Evolutionary conservation across 2,113 vertebrate genomes (phyloP).

Genomic region (Oreotrochilus melanogaster): DNA sequence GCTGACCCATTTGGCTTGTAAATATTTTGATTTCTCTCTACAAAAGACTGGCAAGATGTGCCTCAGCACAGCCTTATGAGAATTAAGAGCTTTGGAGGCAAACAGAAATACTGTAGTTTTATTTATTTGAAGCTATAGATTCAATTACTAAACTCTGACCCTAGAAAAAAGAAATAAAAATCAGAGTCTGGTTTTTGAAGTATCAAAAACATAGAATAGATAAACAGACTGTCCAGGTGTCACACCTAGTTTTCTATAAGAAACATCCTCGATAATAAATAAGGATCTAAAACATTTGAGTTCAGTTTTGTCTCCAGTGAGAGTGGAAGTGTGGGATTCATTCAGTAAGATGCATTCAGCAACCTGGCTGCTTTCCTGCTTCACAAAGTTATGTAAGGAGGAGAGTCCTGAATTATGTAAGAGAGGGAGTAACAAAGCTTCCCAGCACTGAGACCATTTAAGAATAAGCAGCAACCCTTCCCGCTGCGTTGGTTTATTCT

Average conservation of each 20-base stretch:
- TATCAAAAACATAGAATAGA: not conserved
- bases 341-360: not conserved
- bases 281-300: not conserved
- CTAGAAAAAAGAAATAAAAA: not conserved
- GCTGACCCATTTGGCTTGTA: not conserved
- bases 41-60: not conserved
- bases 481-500: not conserved
- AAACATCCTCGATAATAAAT: not conserved
- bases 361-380: not conserved
- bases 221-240: not conserved
- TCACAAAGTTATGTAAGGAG: constrained; percentile 10
- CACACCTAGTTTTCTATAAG: not conserved
- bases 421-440: constrained; percentile 22
- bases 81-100: not conserved
- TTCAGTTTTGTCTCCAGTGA: not conserved
- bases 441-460: not conserved
- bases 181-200: not conserved
- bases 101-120: not conserved
- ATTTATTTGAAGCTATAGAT: not conserved
- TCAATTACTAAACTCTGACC: not conserved
- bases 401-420: constrained; percentile 40
- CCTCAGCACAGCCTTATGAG: not conserved
- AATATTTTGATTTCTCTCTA: not conserved
- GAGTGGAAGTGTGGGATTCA: not conserved
- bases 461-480: not conserved